Evolutionary conservation across 2,797 vertebrate species (phyloP).

Genomic region (Muscicapa striata): DNA sequence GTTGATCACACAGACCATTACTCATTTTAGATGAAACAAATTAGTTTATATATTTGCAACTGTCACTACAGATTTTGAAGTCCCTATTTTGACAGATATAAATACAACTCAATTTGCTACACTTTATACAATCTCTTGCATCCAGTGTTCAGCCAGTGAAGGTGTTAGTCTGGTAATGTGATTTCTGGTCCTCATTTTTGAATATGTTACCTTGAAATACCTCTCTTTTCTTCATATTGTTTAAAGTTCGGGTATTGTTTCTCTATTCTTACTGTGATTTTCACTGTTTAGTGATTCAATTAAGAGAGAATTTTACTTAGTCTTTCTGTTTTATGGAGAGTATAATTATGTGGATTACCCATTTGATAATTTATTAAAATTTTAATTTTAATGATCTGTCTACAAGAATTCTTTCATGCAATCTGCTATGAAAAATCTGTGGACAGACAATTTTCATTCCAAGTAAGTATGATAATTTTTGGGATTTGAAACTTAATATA

Average conservation of each 20-base stretch:
- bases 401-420: background rate
- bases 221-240: background rate
- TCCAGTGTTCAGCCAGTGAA: background rate
- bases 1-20: background rate
- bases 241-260: background rate
- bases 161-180: background rate
- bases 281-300: background rate
- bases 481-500: background rate
- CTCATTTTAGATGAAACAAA: background rate
- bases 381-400: background rate
- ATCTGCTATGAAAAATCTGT: background rate
- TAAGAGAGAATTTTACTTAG: background rate
- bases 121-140: background rate
- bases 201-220: background rate
- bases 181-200: background rate
- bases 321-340: background rate
- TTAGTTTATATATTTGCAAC: background rate
- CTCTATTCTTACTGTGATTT: background rate
- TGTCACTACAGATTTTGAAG: background rate
- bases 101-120: background rate
- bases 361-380: background rate
- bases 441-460: background rate
- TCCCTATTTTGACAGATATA: background rate
- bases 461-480: background rate
- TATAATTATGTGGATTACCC: background rate